A percentile compares a stretch with the other conserved stretches of the same genome.
Conservation (phyloP, 2,888 invertebrate species). For the Metallyticus violacea region DNA sequence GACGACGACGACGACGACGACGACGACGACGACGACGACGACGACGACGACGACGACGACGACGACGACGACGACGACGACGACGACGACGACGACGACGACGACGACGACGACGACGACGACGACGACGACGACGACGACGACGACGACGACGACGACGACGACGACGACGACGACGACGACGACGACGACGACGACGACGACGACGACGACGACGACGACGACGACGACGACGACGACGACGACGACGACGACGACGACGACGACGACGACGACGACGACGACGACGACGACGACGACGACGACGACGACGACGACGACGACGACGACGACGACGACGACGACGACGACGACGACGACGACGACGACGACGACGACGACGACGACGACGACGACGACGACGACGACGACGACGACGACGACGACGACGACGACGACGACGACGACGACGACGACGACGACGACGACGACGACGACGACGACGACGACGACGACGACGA, state of each 20-base stretch:
- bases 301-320: not conserved
- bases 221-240: not conserved
- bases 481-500: not conserved
- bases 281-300: not conserved
- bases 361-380: not conserved
- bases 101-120: not conserved
- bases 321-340: not conserved
- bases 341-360: not conserved
- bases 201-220: not conserved
- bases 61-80: not conserved
- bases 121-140: not conserved
- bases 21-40: not conserved
- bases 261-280: not conserved
- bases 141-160: not conserved
- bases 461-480: not conserved
- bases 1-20: not conserved
- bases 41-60: not conserved
- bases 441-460: not conserved
- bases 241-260: not conserved
- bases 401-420: not conserved
- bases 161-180: not conserved
- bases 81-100: not conserved
- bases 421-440: not conserved
- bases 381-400: not conserved
- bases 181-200: not conserved